Conservation (phyloP, 1,140 invertebrate species). For the Cepaea nemoralis region DNA sequence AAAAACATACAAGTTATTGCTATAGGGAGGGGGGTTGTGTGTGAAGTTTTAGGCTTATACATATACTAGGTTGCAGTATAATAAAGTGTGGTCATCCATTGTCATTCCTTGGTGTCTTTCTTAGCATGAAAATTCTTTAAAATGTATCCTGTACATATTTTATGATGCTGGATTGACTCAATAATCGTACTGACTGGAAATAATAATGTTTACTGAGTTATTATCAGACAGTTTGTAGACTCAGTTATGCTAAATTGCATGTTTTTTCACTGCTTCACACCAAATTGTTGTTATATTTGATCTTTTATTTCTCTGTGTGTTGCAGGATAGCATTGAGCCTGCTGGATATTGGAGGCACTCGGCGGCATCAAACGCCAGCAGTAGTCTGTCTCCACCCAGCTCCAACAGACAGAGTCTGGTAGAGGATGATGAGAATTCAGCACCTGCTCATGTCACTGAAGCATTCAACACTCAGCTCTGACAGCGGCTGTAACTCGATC, state of each 20-base stretch:
- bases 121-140: too few relatives aligned
- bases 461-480: slow-evolving; percentile 35
- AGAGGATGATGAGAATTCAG: slow-evolving; percentile 73
- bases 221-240: too few relatives aligned
- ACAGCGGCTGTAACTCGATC: background rate
- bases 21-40: too few relatives aligned
- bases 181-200: too few relatives aligned
- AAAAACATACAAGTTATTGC: too few relatives aligned
- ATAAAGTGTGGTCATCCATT: too few relatives aligned
- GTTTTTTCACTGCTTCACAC: slow-evolving; percentile 28
- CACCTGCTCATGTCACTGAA: slow-evolving; percentile 75
- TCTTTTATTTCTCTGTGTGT: slow-evolving; percentile 1
- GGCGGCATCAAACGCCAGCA: slow-evolving; percentile 85
- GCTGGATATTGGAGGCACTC: slow-evolving; percentile 78
- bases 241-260: background rate
- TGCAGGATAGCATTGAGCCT: slow-evolving; percentile 38
- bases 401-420: slow-evolving; percentile 59
- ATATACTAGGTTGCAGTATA: too few relatives aligned
- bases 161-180: too few relatives aligned
- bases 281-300: slow-evolving; percentile 30
- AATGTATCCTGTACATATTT: too few relatives aligned
- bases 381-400: slow-evolving; percentile 82
- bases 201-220: too few relatives aligned
- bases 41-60: too few relatives aligned
- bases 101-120: too few relatives aligned